Base-by-base conservation (phyloP, 1,140 invertebrate genomes). In the Scaptomyza pallida region DNA sequence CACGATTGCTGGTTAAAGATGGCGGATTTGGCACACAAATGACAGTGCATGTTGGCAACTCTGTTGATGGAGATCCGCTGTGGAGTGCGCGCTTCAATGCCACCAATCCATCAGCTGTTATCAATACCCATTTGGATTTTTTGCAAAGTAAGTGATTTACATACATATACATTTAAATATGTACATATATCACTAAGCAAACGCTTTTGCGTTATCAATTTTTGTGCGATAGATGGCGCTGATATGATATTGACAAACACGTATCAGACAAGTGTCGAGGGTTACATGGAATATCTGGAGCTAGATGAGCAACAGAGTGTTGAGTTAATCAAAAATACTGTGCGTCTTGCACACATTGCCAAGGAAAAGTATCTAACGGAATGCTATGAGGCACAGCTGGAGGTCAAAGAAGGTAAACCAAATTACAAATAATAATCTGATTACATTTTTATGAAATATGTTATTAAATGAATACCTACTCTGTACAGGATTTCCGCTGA, bases 171-270 rank as follows among this genome's bases (percentile, higher is more conserved):
- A 9, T 37, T 23, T 19, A 12, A 19, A 40, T 37, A 37, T 21
- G n/a, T n/a, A n/a, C n/a, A n/a, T 13, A 2, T 44, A n/a, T 54
- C 59, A 60, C 56, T 73, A 77, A 60, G 55, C 44, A 78, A 67
- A 30, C 55, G 35, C 41, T n/a, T 62, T 35, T n/a, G n/a, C 50
- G 19, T 54, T 16, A 45, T 56, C 35, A 30, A 26, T 19, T 12
- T 33, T 12, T 33, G 15, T 3, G 26, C 33, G 3, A 51, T 23
- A 94, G 96, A 96, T 88, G 97, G 97, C 15, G 95, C 96, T 15
- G 94, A 98, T 89, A 92, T 98, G 26, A 95, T 98, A 52, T 94
- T 95, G 74, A 98, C 97, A 5, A 96, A 96, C 68, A 97, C 96
- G 3, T 99, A 98, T 91, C 97, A 98, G 92, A 96, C 97, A 0